Evolutionary conservation across 2,797 vertebrate species (phyloP).

Genomic region (Catamblyrhynchus diadema): DNA sequence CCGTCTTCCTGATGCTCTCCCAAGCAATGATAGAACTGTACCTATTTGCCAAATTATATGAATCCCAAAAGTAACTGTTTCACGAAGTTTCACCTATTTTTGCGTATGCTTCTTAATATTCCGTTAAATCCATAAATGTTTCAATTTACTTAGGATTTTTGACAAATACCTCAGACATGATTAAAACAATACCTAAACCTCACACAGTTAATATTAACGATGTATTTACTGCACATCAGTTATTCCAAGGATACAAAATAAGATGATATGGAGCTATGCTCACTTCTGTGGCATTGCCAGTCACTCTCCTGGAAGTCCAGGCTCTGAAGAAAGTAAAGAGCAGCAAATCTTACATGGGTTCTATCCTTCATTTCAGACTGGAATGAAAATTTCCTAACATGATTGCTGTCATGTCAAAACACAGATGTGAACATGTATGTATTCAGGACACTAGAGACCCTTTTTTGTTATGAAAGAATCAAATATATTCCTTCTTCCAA

Average conservation of each 20-base stretch:
- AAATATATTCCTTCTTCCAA: background rate
- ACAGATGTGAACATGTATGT: background rate
- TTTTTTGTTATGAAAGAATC: background rate
- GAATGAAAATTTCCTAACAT: background rate
- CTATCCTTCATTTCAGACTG: background rate
- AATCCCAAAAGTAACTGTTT: background rate
- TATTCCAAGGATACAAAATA: background rate
- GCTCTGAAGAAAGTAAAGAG: background rate
- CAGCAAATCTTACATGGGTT: background rate
- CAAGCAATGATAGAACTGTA: background rate
- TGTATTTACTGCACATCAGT: background rate
- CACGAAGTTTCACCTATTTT: background rate
- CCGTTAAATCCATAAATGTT: background rate
- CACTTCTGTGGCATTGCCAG: background rate
- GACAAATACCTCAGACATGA: background rate
- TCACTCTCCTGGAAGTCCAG: background rate
- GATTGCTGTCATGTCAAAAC: background rate
- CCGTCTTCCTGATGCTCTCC: background rate
- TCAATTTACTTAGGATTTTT: background rate
- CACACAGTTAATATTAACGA: background rate
- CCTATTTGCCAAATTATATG: background rate
- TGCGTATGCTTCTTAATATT: background rate
- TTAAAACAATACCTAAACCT: background rate
- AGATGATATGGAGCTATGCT: fast-evolving
- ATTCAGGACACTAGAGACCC: background rate